Evolutionary conservation across 1,140 invertebrate genomes (phyloP).

Genomic region (Theocolax elegans): DNA sequence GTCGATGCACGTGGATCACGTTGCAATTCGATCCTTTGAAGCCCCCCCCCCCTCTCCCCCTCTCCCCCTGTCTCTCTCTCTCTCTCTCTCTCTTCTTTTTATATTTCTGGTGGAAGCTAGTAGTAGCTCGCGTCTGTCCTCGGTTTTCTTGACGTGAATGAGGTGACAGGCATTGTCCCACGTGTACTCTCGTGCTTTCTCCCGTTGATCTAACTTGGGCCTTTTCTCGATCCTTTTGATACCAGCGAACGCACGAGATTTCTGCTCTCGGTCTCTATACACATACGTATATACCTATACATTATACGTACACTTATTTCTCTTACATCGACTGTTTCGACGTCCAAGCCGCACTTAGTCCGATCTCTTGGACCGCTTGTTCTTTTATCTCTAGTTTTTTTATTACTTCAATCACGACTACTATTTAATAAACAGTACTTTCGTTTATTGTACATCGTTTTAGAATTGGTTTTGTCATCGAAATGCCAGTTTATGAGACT

Average conservation of each 20-base stretch:
- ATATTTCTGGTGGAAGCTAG: slow-evolving; percentile 51
- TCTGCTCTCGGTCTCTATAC: neutral
- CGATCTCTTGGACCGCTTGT: too few species aligned
- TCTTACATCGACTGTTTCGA: too few species aligned
- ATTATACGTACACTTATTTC: too few species aligned
- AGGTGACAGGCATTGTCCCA: slow-evolving; percentile 63
- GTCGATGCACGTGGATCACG: slow-evolving; percentile 55
- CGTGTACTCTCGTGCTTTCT: slow-evolving; percentile 54
- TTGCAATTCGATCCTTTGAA: slow-evolving; percentile 62
- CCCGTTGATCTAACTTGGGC: slow-evolving; percentile 24
- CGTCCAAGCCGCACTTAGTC: too few species aligned
- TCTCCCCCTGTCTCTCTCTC: neutral
- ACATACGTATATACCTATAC: too few species aligned
- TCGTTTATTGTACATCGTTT: too few species aligned
- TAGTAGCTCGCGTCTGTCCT: slow-evolving; percentile 52
- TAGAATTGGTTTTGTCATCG: too few species aligned
- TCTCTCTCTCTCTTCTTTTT: slow-evolving; percentile 15
- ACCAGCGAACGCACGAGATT: too few species aligned
- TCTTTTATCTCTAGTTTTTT: too few species aligned
- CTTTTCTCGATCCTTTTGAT: slow-evolving; percentile 49
- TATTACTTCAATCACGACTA: too few species aligned
- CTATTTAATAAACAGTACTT: too few species aligned
- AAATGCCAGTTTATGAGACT: too few species aligned
- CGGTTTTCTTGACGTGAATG: slow-evolving; percentile 61
- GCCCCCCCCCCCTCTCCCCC: neutral